Conservation (phyloP, 64 coral and sea anemone species). For the Actinia equina region DNA sequence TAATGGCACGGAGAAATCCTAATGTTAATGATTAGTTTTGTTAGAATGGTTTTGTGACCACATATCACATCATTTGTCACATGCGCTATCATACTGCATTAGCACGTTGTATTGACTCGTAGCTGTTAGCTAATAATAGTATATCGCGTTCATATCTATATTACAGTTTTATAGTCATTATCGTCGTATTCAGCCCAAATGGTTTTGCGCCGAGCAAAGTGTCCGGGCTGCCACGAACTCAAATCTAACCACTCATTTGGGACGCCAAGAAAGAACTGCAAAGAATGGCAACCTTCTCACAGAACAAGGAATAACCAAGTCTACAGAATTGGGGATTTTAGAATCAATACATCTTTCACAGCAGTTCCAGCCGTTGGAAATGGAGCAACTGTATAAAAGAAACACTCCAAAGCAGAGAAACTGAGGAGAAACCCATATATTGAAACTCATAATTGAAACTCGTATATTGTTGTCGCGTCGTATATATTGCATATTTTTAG, state of each 20-base stretch:
- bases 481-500: too few species aligned
- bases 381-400: neutral
- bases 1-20: too few species aligned
- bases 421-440: neutral
- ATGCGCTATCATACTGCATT: neutral
- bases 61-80: neutral
- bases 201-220: neutral
- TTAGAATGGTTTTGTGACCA: neutral
- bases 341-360: neutral
- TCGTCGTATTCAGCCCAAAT: neutral
- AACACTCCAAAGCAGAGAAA: neutral
- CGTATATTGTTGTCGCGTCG: too few species aligned
- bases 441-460: too few species aligned
- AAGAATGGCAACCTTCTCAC: neutral
- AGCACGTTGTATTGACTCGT: neutral
- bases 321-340: neutral
- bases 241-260: neutral
- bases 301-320: neutral
- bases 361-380: neutral
- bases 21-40: conserved; percentile 3
- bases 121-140: neutral
- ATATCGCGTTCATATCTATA: neutral
- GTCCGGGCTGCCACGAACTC: neutral
- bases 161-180: neutral
- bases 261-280: neutral